These are phyloP conservation scores for Oophaga sylvatica DNA, from an alignment of 2,797 vertebrate genomes.

Conservation along the genomic window DNA sequence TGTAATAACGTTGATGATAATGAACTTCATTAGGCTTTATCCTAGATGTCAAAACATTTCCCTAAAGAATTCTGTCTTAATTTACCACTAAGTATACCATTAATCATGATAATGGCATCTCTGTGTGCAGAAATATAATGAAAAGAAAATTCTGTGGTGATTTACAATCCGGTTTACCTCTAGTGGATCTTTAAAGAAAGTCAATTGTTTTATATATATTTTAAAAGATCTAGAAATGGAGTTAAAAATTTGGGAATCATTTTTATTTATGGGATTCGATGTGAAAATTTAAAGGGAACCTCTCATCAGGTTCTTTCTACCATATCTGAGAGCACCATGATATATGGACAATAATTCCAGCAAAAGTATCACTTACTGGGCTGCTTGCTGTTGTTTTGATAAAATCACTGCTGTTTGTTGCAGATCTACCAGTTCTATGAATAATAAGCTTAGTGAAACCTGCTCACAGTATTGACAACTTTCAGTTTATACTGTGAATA, in stretches of 20 bases:
- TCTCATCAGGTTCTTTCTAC: too few relatives aligned
- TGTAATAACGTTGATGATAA: slow-evolving; percentile 68
- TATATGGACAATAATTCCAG: too few relatives aligned
- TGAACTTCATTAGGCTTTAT: slow-evolving; percentile 66
- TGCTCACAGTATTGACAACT: too few relatives aligned
- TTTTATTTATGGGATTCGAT: too few relatives aligned
- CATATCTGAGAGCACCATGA: too few relatives aligned
- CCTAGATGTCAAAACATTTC: slow-evolving; percentile 62
- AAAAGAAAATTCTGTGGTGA: slow-evolving; percentile 61
- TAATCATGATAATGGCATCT: slow-evolving; percentile 66
- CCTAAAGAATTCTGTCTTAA: slow-evolving; percentile 62
- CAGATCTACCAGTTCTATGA: too few relatives aligned
- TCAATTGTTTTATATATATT: slow-evolving; percentile 4
- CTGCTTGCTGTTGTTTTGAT: too few relatives aligned
- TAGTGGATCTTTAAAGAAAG: slow-evolving; percentile 10
- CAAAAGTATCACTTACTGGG: too few relatives aligned
- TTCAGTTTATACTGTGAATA: too few relatives aligned
- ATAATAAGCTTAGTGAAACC: too few relatives aligned
- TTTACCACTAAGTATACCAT: slow-evolving; percentile 60
- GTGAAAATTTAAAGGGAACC: too few relatives aligned
- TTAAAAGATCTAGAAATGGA: neutral
- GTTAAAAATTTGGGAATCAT: neutral
- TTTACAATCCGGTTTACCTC: slow-evolving; percentile 64
- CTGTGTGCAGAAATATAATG: slow-evolving; percentile 62
- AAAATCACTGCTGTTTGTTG: too few relatives aligned